Conservation (phyloP, 2,888 invertebrate genomes). For the Drosophila vallismaia region DNA sequence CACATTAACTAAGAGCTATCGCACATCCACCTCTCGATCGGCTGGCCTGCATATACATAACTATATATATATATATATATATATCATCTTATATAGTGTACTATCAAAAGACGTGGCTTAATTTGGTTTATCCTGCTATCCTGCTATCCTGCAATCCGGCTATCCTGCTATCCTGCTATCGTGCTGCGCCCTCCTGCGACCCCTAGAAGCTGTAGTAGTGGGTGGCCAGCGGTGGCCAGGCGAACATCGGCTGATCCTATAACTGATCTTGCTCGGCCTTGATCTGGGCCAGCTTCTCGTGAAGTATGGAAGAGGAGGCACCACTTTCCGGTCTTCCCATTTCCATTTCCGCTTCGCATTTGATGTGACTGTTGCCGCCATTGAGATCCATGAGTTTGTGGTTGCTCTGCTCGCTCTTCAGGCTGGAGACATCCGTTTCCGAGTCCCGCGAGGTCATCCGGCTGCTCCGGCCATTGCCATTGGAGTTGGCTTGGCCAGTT, state of each 20-base stretch:
- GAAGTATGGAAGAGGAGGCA: slow-evolving; percentile 73
- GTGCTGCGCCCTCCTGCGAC: slow-evolving; percentile 9
- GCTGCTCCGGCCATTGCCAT: slow-evolving; percentile 56
- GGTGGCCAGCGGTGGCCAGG: slow-evolving; percentile 63
- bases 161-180: slow-evolving; percentile 4
- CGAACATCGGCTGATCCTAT: slow-evolving; percentile 80
- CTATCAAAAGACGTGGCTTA: slow-evolving; percentile 44
- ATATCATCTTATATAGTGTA: slow-evolving; percentile 32
- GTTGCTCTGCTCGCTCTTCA: slow-evolving; percentile 73
- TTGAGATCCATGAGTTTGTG: slow-evolving; percentile 80
- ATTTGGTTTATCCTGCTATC: slow-evolving; percentile 32
- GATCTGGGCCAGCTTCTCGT: slow-evolving; percentile 83
- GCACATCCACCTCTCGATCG: slow-evolving; percentile 43
- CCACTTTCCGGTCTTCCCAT: slow-evolving; percentile 18
- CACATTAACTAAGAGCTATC: slow-evolving; percentile 67
- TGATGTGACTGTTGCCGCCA: slow-evolving; percentile 69
- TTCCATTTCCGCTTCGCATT: slow-evolving; percentile 49
- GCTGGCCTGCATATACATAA: slow-evolving; percentile 18
- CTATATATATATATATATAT: slow-evolving; percentile 32
- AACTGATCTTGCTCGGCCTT: slow-evolving; percentile 83
- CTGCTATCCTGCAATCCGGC: background rate
- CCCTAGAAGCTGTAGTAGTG: slow-evolving; percentile 73
- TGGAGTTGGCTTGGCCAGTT: slow-evolving; percentile 48
- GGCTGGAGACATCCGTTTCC: slow-evolving; percentile 78
- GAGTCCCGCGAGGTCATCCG: slow-evolving; percentile 80